Conservation (phyloP, 2,113 vertebrate genomes). For the Leptobrachium leishanense region DNA sequence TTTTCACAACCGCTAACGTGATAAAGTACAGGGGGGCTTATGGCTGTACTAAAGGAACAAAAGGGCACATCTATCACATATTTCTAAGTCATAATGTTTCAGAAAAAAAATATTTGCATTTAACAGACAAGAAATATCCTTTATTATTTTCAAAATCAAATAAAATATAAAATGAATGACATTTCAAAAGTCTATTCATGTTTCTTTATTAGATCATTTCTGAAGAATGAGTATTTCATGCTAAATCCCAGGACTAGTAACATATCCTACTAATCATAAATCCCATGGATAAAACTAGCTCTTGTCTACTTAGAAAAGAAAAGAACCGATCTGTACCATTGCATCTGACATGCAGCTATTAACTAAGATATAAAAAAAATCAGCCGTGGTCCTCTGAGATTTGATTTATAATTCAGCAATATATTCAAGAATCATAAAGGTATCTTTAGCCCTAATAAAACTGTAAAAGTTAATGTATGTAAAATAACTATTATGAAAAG, state of each 20-base stretch:
- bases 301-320: conserved; percentile 56
- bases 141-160: background rate
- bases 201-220: conserved; percentile 19
- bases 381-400: conserved; percentile 53
- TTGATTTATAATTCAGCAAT: conserved; percentile 65
- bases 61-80: too few species aligned
- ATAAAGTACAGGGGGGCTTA: too few species aligned
- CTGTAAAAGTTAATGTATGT: conserved; percentile 84
- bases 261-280: conserved; percentile 62
- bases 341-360: conserved; percentile 54
- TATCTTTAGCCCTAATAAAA: conserved; percentile 78
- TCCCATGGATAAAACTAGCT: conserved; percentile 56
- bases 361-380: conserved; percentile 47
- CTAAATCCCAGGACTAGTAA: conserved; percentile 42
- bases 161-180: background rate
- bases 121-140: too few species aligned
- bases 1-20: too few species aligned
- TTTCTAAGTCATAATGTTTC: too few species aligned
- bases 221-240: conserved; percentile 36
- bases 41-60: too few species aligned
- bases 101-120: too few species aligned
- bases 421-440: conserved; percentile 77
- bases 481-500: conserved; percentile 85
- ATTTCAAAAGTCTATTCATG: conserved; percentile 1
- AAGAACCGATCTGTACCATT: conserved; percentile 54